Base-by-base conservation (phyloP, 2,797 vertebrate species). In the Lithobates pipiens region DNA sequence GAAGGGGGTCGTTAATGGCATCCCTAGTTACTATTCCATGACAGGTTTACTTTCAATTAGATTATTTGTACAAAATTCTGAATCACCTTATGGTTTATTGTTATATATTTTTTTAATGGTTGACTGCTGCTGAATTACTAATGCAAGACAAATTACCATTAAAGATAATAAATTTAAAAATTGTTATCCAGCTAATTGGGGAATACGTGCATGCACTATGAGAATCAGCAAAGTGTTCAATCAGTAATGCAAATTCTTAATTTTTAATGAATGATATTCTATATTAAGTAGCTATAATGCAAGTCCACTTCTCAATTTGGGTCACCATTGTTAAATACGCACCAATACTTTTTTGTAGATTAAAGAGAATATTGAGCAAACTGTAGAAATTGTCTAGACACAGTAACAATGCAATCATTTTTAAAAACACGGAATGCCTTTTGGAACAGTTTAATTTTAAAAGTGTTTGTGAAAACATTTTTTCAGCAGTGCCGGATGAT, bases 41-140 rank as follows among this genome's bases (percentile, higher is more conserved):
- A 23, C 21, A 23, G 6, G 54, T 61, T 57, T 54, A 18, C 50
- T 54, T 61, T 5, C 23, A 61, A 61, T 23, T 61, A 9, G 21
- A 61, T 23, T 61, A 61, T 61, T 6, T 61, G 21, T 23, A 61
- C 54, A 61, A 9, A 7, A 61, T 23, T 1, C 21, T 9, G 54
- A 61, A 5, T 7, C 21, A 54, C 2, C 0, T 61, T 23, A 61
- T 61, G 8, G 5, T 23, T 61, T 23, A 61, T 61, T 61, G 21
- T 0, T 61, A 23, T 61, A 7, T 23, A 23, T 23, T 0, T 32
- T 32, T 23, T 70, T 80, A 70, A 44, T 70, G 29, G 16, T 80
- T 80, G 78, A 71, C 65, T 71, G 46, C 44, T 80, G 36, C 69
- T 80, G 44, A 57, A 80, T 57, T 61, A 36, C 78, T 71, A 71